A percentile compares a stretch with the other conserved stretches of the same genome.
These are phyloP conservation scores for Caenorhabditis brenneri DNA, from an alignment of 1,140 invertebrate genomes.

Conservation along the genomic window DNA sequence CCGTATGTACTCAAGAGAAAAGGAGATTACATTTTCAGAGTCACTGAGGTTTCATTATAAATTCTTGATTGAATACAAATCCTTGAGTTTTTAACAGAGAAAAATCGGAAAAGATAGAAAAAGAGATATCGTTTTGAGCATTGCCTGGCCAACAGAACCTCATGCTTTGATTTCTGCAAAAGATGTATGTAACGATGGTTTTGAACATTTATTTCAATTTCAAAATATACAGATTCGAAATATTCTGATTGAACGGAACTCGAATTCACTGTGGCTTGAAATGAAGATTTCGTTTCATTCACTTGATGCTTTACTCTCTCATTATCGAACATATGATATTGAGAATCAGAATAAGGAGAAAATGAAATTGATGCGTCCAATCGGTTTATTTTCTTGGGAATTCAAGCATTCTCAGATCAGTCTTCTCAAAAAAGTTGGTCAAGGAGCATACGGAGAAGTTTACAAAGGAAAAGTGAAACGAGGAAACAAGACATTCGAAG, in stretches of 20 bases:
- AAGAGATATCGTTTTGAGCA: constrained; percentile 5
- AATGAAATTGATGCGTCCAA: neutral
- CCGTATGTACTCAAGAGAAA: constrained; percentile 31
- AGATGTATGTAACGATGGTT: neutral
- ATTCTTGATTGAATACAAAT: neutral
- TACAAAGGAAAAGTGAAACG: neutral
- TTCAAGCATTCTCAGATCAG: constrained; percentile 10
- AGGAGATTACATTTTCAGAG: constrained; percentile 31
- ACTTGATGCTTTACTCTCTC: neutral
- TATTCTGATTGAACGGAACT: neutral
- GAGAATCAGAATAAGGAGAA: neutral
- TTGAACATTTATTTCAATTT: neutral
- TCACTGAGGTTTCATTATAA: neutral
- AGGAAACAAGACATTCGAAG: neutral
- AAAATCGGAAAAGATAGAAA: neutral
- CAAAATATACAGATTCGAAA: neutral
- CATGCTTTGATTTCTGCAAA: neutral
- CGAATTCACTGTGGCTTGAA: neutral
- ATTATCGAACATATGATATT: neutral
- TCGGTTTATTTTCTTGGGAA: constrained; percentile 9
- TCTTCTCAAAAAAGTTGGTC: constrained; percentile 5
- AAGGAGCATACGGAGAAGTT: constrained; percentile 35
- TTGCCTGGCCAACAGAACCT: neutral
- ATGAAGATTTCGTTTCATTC: neutral
- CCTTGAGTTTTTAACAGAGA: neutral